phyloP scores from a whole-genome alignment of 2,113 vertebrate genomes.

The Siniperca chuatsi region DNA sequence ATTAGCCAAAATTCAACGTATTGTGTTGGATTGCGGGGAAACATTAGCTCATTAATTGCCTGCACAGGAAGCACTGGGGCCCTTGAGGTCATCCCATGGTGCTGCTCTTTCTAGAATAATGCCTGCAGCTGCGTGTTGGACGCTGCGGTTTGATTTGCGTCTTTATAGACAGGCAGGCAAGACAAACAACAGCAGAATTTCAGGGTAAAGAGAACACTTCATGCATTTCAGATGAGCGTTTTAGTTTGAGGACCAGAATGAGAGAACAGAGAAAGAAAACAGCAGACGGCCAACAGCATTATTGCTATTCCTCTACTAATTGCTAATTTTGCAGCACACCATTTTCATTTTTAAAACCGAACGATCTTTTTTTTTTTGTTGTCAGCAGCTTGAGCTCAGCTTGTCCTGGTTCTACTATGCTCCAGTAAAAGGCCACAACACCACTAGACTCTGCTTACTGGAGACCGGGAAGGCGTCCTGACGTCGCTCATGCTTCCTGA shows the following conservation, averaged over 20 bases:
- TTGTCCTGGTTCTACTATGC: not conserved
- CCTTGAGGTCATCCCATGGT: not conserved
- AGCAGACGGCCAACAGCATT: not conserved
- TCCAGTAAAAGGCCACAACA: not conserved
- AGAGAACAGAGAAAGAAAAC: not conserved
- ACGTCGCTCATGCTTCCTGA: constrained; percentile 5
- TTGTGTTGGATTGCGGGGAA: constrained; percentile 19
- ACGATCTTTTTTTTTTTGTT: not conserved
- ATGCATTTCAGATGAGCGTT: not conserved
- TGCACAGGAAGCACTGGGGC: not conserved
- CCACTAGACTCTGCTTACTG: not conserved
- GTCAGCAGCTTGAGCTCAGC: not conserved
- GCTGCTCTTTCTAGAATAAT: not conserved
- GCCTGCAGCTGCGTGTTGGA: constrained; percentile 1
- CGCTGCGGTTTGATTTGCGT: constrained; percentile 15
- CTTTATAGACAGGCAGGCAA: not conserved
- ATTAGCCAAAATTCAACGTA: not conserved
- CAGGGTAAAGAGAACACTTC: not conserved
- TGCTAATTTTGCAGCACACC: not conserved
- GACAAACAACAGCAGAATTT: constrained; percentile 24
- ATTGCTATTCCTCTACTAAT: not conserved
- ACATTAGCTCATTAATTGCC: constrained; percentile 18
- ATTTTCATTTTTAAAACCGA: not conserved
- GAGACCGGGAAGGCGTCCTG: not conserved
- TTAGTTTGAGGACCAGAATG: not conserved